Base-by-base conservation (phyloP, 2,113 vertebrate species). In the Trogon surrucura region DNA sequence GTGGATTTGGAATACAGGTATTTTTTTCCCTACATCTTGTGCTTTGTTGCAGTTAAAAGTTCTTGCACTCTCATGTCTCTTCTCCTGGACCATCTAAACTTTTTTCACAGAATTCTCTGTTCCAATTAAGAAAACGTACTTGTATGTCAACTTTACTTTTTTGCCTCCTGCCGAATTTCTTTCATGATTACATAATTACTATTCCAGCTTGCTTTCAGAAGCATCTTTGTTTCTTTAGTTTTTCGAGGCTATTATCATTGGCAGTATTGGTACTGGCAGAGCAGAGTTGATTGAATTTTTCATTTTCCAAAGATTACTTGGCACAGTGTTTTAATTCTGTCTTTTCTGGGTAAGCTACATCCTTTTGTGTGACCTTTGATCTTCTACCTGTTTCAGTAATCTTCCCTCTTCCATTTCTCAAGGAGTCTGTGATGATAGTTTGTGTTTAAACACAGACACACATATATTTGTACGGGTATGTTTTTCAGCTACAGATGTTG, bases 381-480 rank as follows among this genome's bases (percentile, higher is more conserved):
- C 38, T 82, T 75, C 57, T 48, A 1, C 27, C 50, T 70, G 9
- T 19, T 71, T 47, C 67, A 16, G 21, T 41, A 48, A 50, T 34
- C 9, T 72, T 79, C 50, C 18, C 21, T 45, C 25, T 80, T 89
- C 34, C 17, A 95, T 92, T 84, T 91, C 38, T 19, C 32, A 38
- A 62, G 29, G 56, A 73, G 53, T 51, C 7, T 56, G 41, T 91
- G 57, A 19, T 64, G 45, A n/a, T 20, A 75, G 22, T 34, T 88
- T 12, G 6, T 34, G 27, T 54, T 69, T 83, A 51, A 82, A 65
- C 30, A 58, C 10, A 26, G 34, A 23, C 5, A 7, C 7, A 4
- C 10, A 21, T 30, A 11, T 54, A 3, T 18, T 1, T 34, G 0
- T 81, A 0, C n/a, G 22, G 71, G 6, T 27, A 36, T 36, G 4